Conservation (phyloP, 2,113 vertebrate species). For the Tyto alba region DNA sequence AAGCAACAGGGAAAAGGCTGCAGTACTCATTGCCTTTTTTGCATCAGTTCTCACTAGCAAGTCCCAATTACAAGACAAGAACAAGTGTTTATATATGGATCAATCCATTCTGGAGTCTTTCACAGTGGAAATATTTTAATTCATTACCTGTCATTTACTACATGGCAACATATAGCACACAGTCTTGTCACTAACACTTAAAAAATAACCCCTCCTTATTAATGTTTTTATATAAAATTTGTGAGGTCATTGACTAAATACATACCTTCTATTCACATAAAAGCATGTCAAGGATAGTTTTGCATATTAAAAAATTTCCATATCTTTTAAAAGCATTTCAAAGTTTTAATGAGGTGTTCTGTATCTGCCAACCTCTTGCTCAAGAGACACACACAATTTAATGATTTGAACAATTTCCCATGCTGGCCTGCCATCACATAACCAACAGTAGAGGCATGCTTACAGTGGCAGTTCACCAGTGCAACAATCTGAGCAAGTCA, state of each 20-base stretch:
- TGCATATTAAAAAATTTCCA: not conserved
- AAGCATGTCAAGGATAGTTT: not conserved
- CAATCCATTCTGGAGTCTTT: not conserved
- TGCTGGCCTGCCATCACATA: not conserved
- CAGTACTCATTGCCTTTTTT: not conserved
- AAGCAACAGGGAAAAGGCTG: not conserved
- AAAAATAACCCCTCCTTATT: not conserved
- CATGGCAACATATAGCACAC: not conserved
- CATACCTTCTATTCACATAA: not conserved
- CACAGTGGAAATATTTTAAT: not conserved
- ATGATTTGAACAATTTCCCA: not conserved
- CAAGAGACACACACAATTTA: not conserved
- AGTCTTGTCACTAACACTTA: not conserved
- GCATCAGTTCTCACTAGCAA: not conserved
- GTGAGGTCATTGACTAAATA: too few relatives aligned
- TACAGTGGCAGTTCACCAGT: not conserved
- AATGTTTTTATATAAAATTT: not conserved
- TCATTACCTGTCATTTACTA: not conserved
- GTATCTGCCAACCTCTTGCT: not conserved
- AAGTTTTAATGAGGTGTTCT: not conserved
- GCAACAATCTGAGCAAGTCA: not conserved
- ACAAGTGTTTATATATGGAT: not conserved
- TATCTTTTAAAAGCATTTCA: not conserved
- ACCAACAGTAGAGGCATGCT: not conserved
- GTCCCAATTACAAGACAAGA: not conserved